These are phyloP conservation scores for Oscheius sp. DNA, from an alignment of 1,140 invertebrate genomes.

Conservation along the genomic window DNA sequence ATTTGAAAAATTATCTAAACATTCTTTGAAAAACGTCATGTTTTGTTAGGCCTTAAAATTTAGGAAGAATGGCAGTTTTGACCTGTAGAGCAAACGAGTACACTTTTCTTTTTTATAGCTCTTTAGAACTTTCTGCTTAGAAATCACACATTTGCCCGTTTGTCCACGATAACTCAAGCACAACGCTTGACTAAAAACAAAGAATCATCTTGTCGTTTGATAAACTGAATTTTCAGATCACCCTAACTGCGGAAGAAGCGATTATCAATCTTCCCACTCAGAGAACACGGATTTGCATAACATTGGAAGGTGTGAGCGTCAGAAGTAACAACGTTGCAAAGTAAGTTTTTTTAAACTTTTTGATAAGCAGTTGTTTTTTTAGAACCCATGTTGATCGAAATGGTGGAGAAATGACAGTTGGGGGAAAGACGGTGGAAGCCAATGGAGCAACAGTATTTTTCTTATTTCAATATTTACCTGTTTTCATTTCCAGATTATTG, in stretches of 20 bases:
- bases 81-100: too few species aligned
- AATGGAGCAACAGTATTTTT: neutral
- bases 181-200: too few species aligned
- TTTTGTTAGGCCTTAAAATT: too few species aligned
- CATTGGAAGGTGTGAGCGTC: neutral
- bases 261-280: constrained; percentile 3
- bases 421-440: neutral
- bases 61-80: too few species aligned
- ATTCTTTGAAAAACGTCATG: too few species aligned
- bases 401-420: neutral
- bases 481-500: neutral
- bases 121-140: too few species aligned
- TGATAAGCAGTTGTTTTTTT: neutral
- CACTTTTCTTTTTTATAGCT: neutral
- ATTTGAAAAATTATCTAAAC: too few species aligned
- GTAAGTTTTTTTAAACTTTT: neutral
- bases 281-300: neutral
- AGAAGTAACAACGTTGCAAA: neutral
- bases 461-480: neutral
- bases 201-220: too few species aligned
- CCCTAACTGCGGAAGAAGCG: neutral
- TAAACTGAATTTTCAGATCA: neutral
- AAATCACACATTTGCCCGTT: too few species aligned
- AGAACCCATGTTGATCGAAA: neutral
- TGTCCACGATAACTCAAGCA: too few species aligned